Evolutionary conservation across 2,888 invertebrate genomes (phyloP), one percentile per base, ranked within the genome.

Genomic region (Drosophila kokeensis): DNA sequence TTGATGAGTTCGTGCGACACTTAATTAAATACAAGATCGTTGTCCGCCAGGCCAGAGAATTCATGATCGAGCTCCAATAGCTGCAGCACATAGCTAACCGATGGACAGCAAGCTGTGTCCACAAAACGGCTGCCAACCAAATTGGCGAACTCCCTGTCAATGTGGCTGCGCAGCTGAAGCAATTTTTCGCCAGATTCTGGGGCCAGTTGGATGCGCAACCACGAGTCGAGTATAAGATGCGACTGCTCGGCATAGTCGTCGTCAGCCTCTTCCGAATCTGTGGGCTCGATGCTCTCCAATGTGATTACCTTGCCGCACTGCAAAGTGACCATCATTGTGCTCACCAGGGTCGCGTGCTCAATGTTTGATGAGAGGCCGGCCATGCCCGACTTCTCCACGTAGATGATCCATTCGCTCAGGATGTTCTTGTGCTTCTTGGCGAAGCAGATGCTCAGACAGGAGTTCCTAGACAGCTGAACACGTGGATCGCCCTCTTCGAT

Each of bases 391-490:
- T 98, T 96, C 92, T 98, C 98, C 90, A 97, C 97, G 90, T 96
- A 99, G 15, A 97, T 94, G 21, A 98, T 93, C 98, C 98, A 98
- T 86, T 97, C 96, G 15, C 96, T 95, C 0, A 96, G 96, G 58
- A 79, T 77, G 10, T 78, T 77, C 29, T 76, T 85, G 0, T 83
- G 34, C 15, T 81, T 82, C 5, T 87, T 90, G 63, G 76, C 21
- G 77, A 5, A 90, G 83, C 0, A 85, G 82, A 15, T 86, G 63
- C 82, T 74, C 13, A 93, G 64, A 11, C 91, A 96, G 93, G 93
- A 98, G 94, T 94, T 94, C 0, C 95, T 94, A 53, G 95, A 95
- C 78, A 95, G 93, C 0, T 94, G 94, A 1, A 95, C 93, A 24
- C 93, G 93, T 0, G 94, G 93, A 74, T 95, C 95, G 18, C 94